Conservation (phyloP, 2,113 vertebrate genomes). For the Colinus virginianus region DNA sequence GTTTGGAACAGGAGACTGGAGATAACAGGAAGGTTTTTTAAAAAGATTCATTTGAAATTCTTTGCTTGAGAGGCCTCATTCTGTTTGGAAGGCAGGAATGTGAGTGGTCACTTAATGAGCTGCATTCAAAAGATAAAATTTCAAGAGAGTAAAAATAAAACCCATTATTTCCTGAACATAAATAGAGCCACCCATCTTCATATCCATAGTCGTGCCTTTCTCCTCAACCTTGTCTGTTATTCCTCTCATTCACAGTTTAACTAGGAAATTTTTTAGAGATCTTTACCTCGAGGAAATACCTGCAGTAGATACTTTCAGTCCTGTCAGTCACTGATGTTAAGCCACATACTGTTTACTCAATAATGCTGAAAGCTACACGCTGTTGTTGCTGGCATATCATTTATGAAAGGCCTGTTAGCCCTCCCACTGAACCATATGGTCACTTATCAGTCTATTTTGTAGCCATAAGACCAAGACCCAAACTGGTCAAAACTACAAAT, state of each 20-base stretch:
- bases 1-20: conserved; percentile 21
- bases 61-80: conserved; percentile 52
- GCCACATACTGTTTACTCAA: conserved; percentile 7
- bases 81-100: conserved; percentile 34
- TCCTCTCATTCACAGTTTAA: background rate
- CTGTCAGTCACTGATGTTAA: background rate
- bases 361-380: background rate
- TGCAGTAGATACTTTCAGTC: background rate
- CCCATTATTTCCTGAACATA: conserved; percentile 5
- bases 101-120: conserved; percentile 23
- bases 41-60: conserved; percentile 37
- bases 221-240: conserved; percentile 14
- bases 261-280: background rate
- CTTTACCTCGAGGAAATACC: background rate
- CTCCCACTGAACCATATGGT: conserved; percentile 30
- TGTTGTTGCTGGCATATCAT: conserved; percentile 16
- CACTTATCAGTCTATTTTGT: conserved; percentile 6
- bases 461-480: conserved; percentile 6
- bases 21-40: background rate
- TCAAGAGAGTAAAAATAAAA: conserved; percentile 22
- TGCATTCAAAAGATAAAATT: conserved; percentile 46
- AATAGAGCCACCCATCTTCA: background rate
- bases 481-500: background rate
- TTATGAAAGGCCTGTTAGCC: conserved; percentile 7
- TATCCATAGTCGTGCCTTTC: background rate